Evolutionary conservation across 2,797 vertebrate genomes (phyloP).

Genomic region (Tenualosa ilisha): DNA sequence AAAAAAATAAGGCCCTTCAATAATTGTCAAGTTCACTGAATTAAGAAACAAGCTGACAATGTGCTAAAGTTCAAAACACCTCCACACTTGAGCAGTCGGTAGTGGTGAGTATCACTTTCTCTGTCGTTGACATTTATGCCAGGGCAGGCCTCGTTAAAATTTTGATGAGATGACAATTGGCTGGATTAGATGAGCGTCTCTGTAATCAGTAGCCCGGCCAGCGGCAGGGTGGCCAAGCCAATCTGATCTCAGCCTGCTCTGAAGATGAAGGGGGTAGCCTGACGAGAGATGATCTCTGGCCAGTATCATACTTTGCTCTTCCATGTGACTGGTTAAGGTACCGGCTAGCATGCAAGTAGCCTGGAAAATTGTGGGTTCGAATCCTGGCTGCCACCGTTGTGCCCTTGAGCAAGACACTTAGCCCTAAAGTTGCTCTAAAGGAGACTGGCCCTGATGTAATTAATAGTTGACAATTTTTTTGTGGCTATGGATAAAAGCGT

Average conservation of each 20-base stretch:
- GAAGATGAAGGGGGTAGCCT: background rate
- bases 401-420: no score
- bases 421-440: no score
- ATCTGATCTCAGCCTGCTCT: background rate
- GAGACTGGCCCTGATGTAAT: no score
- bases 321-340: no score
- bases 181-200: slow-evolving; percentile 53
- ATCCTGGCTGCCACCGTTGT: no score
- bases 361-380: no score
- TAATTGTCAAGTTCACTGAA: slow-evolving; percentile 75
- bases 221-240: slow-evolving; percentile 24
- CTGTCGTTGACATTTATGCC: slow-evolving; percentile 48
- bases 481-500: no score
- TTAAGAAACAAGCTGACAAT: slow-evolving; percentile 66
- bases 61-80: slow-evolving; percentile 61
- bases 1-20: slow-evolving; percentile 75
- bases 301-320: no score
- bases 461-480: no score
- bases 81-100: slow-evolving; percentile 43
- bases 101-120: slow-evolving; percentile 57
- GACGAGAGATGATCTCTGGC: background rate
- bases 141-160: slow-evolving; percentile 38
- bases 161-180: slow-evolving; percentile 61
- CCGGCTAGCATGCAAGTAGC: no score
- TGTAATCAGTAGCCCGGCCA: slow-evolving; percentile 45